A percentile compares a stretch with the other conserved stretches of the same genome.
Conservation (phyloP, 2,888 invertebrate genomes). For the Papilio demoleus region DNA sequence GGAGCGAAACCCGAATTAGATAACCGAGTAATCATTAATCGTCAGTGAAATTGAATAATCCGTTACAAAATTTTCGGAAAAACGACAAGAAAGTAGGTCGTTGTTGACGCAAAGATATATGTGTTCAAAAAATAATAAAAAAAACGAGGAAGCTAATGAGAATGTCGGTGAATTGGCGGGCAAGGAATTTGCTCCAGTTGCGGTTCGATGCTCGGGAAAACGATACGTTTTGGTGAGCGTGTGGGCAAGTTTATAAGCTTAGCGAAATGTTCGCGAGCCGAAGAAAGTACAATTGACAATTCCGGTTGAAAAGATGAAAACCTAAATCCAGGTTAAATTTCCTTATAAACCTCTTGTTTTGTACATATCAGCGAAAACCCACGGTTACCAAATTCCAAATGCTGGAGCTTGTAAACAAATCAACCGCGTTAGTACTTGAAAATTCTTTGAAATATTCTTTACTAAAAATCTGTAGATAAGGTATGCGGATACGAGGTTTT, state of each 20-base stretch:
- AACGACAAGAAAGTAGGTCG: constrained; percentile 58
- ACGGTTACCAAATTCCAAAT: background rate
- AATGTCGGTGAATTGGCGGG: constrained; percentile 55
- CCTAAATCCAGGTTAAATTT: constrained; percentile 19
- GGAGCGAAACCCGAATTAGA: constrained; percentile 50
- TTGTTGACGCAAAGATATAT: constrained; percentile 61
- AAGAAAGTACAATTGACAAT: constrained; percentile 29
- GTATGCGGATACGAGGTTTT: constrained; percentile 22
- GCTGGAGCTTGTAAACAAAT: background rate
- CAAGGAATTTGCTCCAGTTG: constrained; percentile 68
- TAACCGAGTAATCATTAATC: constrained; percentile 61
- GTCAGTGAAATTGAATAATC: constrained; percentile 67
- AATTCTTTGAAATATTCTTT: constrained; percentile 11
- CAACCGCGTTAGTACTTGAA: background rate
- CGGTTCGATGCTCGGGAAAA: constrained; percentile 56
- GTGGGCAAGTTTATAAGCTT: constrained; percentile 40
- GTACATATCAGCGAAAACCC: background rate
- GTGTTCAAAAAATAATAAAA: constrained; percentile 60
- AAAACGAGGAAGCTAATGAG: constrained; percentile 62
- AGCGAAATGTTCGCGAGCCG: constrained; percentile 36
- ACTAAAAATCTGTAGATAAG: constrained; percentile 9
- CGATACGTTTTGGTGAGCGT: constrained; percentile 43
- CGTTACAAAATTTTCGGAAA: constrained; percentile 58
- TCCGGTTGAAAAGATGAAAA: constrained; percentile 1
- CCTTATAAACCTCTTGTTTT: constrained; percentile 2